Base-by-base conservation (phyloP, 2,888 invertebrate genomes). In the Epinotia brunnichana region DNA sequence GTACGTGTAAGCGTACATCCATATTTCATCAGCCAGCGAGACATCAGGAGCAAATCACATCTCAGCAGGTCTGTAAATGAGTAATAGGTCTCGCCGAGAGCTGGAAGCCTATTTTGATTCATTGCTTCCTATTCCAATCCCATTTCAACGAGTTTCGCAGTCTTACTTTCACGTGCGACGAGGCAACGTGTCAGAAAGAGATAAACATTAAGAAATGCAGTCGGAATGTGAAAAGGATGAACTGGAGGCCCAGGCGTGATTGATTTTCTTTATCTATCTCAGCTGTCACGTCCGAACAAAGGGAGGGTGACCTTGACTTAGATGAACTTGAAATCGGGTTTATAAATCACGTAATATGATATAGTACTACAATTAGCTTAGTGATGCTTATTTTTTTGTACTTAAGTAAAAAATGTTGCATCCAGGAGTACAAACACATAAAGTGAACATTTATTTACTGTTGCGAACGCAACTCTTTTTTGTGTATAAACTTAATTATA, bases 221-320 rank as follows among this genome's bases (percentile, higher is more conserved):
- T n/a, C 7, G 48, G 48, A 5, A 15, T n/a, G n/a, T n/a, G n/a
- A 48, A n/a, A n/a, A n/a, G 1, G 48, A 48, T 48, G 48, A 48
- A 48, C 7, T n/a, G 7, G 48, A 48, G n/a, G 48, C 44, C 15
- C 4, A 4, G 5, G 17, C 51, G 51, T 53, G 35, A 63, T 63
- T 63, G 51, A 63, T 63, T 63, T 35, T 53, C 63, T 63, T 53
- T 63, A 63, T 63, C 63, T 53, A 35, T 63, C 51, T 48, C n/a
- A 53, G 63, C 63, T 63, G 53, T 63, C 63, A 53, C 17, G 48
- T 11, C 35, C 29, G 53, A 51, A 51, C 51, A 51, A 17, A 63
- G 51, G 29, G 7, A 63, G 63, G 63, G 17, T 5, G 62, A 35
- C 62, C n/a, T 63, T 51, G 24, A 53, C 17, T 53, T 11, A 35